phyloP scores from a whole-genome alignment of 2,888 invertebrate genomes.

The Eumerus sabulonum region DNA sequence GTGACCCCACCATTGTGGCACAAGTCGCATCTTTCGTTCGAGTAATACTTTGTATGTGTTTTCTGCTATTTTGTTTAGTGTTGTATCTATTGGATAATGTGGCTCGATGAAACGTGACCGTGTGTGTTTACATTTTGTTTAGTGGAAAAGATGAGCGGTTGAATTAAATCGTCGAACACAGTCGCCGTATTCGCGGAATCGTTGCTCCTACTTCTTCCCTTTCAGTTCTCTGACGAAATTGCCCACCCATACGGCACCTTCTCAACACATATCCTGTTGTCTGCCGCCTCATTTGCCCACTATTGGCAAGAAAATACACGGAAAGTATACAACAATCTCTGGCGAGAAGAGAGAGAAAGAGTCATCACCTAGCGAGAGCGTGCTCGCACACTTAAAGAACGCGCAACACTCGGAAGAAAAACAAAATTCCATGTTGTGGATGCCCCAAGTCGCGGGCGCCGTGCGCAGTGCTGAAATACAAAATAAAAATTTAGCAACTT shows the following conservation, averaged over 20 bases:
- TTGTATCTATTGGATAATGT: conserved; percentile 39
- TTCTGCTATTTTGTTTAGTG: conserved; percentile 10
- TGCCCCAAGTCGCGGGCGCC: too few species aligned
- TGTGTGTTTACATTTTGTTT: conserved; percentile 47
- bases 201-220: too few species aligned
- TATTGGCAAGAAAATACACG: conserved; percentile 2
- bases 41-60: conserved; percentile 16
- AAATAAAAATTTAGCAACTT: conserved; percentile 52
- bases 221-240: conserved; percentile 23
- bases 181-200: too few species aligned
- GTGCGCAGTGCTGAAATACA: conserved; percentile 1
- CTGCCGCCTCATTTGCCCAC: conserved; percentile 42
- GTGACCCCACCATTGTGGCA: conserved; percentile 39
- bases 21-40: conserved; percentile 34
- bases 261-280: conserved; percentile 30
- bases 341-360: neutral
- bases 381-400: too few species aligned
- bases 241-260: conserved; percentile 27
- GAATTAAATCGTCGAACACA: too few species aligned
- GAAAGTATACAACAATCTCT: conserved; percentile 2
- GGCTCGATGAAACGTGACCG: conserved; percentile 42
- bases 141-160: neutral
- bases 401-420: neutral
- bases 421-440: conserved; percentile 19
- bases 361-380: neutral